Evolutionary conservation across 2,888 invertebrate species (phyloP).

Genomic region (Eugnorisma glareosa): DNA sequence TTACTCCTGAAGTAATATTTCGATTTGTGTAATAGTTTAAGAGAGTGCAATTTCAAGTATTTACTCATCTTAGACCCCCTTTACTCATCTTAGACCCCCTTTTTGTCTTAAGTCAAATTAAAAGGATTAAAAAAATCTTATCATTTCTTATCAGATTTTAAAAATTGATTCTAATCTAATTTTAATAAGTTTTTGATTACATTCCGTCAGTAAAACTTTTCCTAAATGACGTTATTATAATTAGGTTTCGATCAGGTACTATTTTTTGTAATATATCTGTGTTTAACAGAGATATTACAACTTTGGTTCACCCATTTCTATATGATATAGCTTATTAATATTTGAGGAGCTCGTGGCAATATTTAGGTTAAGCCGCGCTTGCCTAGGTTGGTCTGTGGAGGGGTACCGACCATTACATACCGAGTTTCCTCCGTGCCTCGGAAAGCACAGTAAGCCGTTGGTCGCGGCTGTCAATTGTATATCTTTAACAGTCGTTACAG

Average conservation of each 20-base stretch:
- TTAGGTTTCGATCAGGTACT: not conserved
- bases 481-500: too few species aligned
- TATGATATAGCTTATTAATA: too few species aligned
- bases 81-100: constrained; percentile 19
- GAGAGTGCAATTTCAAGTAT: constrained; percentile 35
- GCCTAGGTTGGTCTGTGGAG: too few species aligned
- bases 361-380: too few species aligned
- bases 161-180: not conserved
- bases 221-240: constrained; percentile 17
- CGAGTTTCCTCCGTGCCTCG: too few species aligned
- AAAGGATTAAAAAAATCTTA: too few species aligned
- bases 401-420: too few species aligned
- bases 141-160: not conserved
- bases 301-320: not conserved
- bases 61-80: constrained; percentile 26
- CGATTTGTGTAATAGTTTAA: constrained; percentile 38
- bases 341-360: too few species aligned
- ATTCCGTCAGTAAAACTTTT: constrained; percentile 17
- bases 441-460: too few species aligned
- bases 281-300: too few species aligned
- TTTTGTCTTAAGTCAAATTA: not conserved
- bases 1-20: constrained; percentile 49
- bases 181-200: constrained; percentile 3
- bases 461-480: too few species aligned
- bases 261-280: too few species aligned